Conservation (phyloP, 2,888 invertebrate species). For the Rugalucina vietnamica region DNA sequence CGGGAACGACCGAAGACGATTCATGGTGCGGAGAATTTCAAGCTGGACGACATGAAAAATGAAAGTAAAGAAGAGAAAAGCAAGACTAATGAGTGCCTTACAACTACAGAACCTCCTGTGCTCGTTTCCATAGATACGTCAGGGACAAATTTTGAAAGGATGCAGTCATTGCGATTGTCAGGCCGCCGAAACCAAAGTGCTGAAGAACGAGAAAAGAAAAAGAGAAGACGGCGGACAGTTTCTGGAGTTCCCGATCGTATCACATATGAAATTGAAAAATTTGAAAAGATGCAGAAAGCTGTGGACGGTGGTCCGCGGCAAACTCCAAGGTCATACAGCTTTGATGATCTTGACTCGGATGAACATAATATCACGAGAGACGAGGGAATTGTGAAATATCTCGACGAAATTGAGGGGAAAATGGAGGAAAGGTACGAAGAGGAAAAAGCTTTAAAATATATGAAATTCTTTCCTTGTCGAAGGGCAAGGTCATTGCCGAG, state of each 20-base stretch:
- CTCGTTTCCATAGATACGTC: conserved; percentile 95
- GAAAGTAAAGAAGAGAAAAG: conserved; percentile 56
- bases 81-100: conserved; percentile 54
- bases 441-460: conserved; percentile 69
- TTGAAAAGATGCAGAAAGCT: conserved; percentile 69
- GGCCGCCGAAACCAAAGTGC: conserved; percentile 83
- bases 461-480: conserved; percentile 76
- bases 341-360: conserved; percentile 74
- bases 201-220: conserved; percentile 65
- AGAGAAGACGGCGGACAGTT: conserved; percentile 73
- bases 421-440: conserved; percentile 75
- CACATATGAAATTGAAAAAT: conserved; percentile 75
- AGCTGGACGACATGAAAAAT: conserved; percentile 52
- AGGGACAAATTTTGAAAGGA: conserved; percentile 94
- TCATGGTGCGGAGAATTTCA: conserved; percentile 67
- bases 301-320: conserved; percentile 53
- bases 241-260: conserved; percentile 78
- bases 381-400: conserved; percentile 75
- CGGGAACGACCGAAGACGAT: conserved; percentile 73
- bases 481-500: conserved; percentile 77
- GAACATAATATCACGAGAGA: conserved; percentile 64
- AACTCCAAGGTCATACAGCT: conserved; percentile 74
- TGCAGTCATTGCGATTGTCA: conserved; percentile 94
- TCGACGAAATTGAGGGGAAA: conserved; percentile 77
- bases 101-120: conserved; percentile 88